Evolutionary conservation across 2,888 invertebrate species (phyloP), one percentile per base, ranked within the genome.

Genomic region (Drosophila mayaguana): DNA sequence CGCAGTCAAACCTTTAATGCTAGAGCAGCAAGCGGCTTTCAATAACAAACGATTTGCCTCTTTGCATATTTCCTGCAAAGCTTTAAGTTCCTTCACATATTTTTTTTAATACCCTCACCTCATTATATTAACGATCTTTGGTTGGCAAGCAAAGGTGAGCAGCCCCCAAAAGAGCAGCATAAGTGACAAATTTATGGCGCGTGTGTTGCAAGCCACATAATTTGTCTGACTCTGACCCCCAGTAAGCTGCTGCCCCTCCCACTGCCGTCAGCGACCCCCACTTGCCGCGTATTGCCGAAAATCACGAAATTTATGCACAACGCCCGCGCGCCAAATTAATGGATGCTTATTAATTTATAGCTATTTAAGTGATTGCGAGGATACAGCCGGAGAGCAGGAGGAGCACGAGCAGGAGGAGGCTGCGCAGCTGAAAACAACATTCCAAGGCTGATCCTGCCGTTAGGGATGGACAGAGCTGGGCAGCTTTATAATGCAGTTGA

Each of bases 101-200:
- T 9, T 50, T 20, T 64, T 14, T 50, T 64, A 74, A 78, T 74
- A 57, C 78, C 64, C 53, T 67, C 78, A 63, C 48, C 75, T 78
- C 75, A 78, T 78, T 78, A 74, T 78, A 59, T 60, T 71, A 51
- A 73, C 64, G 55, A 57, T 46, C n/a, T 28, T 38, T 16, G 16
- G 16, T 38, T 16, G 36, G 32, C 32, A 9, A 2, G 9, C n/a
- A 40, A 63, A 63, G 73, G 65, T 77, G 66, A 77, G 69, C 84
- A 83, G 79, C 80, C 67, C 51, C 51, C 34, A 34, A 34, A 2
- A 16, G 9, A 36, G 16, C 36, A 14, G 75, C 68, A 82, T 86
- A 86, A 86, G 88, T 86, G 85, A 86, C 85, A 86, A 86, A 86
- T 86, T 86, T 86, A 86, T 86, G 86, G 87, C 88, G 85, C 87